phyloP scores from a whole-genome alignment of 2,113 vertebrate species.

The Sisor rabdophorus region DNA sequence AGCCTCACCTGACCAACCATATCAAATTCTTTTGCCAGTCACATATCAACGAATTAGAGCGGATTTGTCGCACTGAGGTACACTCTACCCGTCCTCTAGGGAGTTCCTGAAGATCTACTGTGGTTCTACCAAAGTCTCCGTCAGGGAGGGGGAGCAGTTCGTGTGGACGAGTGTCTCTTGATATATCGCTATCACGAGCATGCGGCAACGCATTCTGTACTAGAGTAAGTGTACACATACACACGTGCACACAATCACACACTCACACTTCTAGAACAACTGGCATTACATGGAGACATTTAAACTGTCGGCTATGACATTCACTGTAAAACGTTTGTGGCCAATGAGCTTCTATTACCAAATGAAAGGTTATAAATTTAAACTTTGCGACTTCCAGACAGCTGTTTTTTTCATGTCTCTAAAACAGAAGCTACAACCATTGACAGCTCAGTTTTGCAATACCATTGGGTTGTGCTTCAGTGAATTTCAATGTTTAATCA shows the following conservation, averaged over 20 bases:
- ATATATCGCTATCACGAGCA: slow-evolving; percentile 84
- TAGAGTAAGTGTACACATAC: slow-evolving; percentile 75
- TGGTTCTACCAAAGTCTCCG: slow-evolving; percentile 88
- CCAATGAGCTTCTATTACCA: neutral
- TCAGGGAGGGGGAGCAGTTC: slow-evolving; percentile 70
- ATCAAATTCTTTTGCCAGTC: neutral
- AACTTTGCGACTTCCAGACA: neutral
- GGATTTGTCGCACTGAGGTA: slow-evolving; percentile 9
- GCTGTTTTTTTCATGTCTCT: neutral
- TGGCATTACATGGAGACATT: slow-evolving; percentile 1
- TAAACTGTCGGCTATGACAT: neutral
- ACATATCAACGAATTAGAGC: neutral
- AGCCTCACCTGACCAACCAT: neutral
- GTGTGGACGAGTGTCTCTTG: slow-evolving; percentile 79
- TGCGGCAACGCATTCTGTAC: slow-evolving; percentile 79
- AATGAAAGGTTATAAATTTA: neutral
- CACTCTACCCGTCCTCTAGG: slow-evolving; percentile 65
- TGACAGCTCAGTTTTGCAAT: neutral
- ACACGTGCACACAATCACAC: slow-evolving; percentile 40
- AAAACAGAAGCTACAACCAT: neutral
- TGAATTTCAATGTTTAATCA: neutral
- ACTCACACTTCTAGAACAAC: neutral
- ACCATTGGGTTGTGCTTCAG: neutral
- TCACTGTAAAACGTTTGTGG: neutral
- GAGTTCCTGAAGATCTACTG: slow-evolving; percentile 89